phyloP scores from a whole-genome alignment of 2,888 invertebrate genomes.

The Nowickia ferox region DNA sequence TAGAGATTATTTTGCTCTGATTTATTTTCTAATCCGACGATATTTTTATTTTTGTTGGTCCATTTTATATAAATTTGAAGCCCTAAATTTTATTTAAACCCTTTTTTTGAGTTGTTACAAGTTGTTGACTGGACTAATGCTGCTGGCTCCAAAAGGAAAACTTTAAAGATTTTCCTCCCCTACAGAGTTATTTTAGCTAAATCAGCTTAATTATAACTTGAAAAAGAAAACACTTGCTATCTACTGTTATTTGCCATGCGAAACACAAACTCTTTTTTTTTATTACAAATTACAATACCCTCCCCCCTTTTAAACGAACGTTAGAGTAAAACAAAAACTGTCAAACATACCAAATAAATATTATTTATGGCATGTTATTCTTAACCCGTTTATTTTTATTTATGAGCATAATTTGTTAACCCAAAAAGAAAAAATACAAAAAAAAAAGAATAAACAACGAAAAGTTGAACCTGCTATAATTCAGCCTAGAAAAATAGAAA shows the following conservation, averaged over 20 bases:
- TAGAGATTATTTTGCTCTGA: too few species aligned
- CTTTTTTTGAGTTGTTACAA: too few species aligned
- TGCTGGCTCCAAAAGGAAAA: not conserved
- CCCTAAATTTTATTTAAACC: too few species aligned
- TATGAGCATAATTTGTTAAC: conserved; percentile 80
- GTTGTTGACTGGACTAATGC: too few species aligned
- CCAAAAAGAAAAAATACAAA: not conserved
- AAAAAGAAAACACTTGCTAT: conserved; percentile 2
- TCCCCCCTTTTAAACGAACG: conserved; percentile 10
- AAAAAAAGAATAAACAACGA: conserved; percentile 42
- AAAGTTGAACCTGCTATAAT: conserved; percentile 77
- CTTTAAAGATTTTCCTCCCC: not conserved
- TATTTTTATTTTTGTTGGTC: too few species aligned
- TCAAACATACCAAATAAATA: conserved; percentile 30
- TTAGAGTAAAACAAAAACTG: not conserved
- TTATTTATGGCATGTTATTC: conserved; percentile 59
- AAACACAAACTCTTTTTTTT: not conserved
- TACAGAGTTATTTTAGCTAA: not conserved
- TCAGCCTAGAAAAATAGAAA: conserved; percentile 27
- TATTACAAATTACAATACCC: conserved; percentile 10
- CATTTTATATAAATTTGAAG: too few species aligned
- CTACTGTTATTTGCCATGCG: not conserved
- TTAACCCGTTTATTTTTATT: conserved; percentile 81
- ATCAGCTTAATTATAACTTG: not conserved
- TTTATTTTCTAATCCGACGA: too few species aligned